phyloP scores from a whole-genome alignment of 2,888 invertebrate genomes.

The Byasa hedistus region DNA sequence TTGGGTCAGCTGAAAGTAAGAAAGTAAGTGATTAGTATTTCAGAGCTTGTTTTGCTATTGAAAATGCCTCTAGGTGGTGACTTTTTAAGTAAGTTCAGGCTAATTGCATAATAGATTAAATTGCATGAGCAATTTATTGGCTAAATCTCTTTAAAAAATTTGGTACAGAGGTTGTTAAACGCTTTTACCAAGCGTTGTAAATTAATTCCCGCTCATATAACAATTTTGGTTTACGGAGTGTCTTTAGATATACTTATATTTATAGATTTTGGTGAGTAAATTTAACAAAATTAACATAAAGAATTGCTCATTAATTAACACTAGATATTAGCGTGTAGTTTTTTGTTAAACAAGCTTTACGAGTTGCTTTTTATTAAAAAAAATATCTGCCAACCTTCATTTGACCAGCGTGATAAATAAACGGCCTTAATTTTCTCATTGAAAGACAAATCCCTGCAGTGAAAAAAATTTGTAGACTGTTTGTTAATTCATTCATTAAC shows the following conservation, averaged over 20 bases:
- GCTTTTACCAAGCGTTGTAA: slow-evolving; percentile 21
- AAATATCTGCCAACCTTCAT: no score
- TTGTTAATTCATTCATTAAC: no score
- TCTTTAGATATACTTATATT: slow-evolving; percentile 21
- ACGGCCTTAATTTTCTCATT: no score
- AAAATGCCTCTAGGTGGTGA: slow-evolving; percentile 32
- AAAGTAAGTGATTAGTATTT: slow-evolving; percentile 69
- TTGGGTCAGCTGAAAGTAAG: slow-evolving; percentile 69
- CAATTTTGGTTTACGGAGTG: slow-evolving; percentile 32
- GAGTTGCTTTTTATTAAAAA: not conserved
- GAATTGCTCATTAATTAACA: slow-evolving; percentile 13
- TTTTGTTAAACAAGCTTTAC: not conserved
- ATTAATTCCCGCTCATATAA: slow-evolving; percentile 30
- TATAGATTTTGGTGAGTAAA: slow-evolving; percentile 36
- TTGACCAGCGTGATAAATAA: no score
- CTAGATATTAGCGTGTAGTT: slow-evolving; percentile 11
- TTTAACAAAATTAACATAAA: slow-evolving; percentile 18
- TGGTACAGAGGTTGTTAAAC: slow-evolving; percentile 11
- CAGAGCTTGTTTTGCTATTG: slow-evolving; percentile 65
- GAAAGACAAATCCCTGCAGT: no score
- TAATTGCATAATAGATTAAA: slow-evolving; percentile 30
- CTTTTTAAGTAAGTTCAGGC: slow-evolving; percentile 32
- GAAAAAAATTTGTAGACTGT: no score
- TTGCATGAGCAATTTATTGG: slow-evolving; percentile 32
- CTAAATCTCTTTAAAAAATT: slow-evolving; percentile 16